Percentiles rank a stretch among this genome's conserved stretches.
Conservation (phyloP, 2,113 vertebrate species). For the Pleuronectes platessa region DNA sequence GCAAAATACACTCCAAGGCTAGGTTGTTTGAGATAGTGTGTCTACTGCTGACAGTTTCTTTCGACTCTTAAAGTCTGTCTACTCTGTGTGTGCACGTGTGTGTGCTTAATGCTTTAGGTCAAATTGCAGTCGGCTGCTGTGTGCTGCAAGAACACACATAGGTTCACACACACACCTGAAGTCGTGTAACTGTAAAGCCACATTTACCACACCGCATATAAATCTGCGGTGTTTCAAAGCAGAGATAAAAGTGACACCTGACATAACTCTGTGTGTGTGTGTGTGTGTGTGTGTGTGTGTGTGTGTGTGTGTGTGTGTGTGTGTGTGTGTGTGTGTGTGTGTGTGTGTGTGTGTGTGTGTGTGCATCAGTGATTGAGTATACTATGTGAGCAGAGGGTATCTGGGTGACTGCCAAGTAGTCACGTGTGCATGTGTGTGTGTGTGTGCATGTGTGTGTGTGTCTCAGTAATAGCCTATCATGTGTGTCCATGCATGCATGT, state of each 20-base stretch:
- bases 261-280: slow-evolving; percentile 4
- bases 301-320: not conserved
- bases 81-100: not conserved
- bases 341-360: not conserved
- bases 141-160: not conserved
- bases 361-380: slow-evolving; percentile 12
- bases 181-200: slow-evolving; percentile 1
- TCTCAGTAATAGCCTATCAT: slow-evolving; percentile 24
- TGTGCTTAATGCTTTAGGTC: slow-evolving; percentile 22
- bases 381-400: slow-evolving; percentile 40
- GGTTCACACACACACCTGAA: not conserved
- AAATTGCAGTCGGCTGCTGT: slow-evolving; percentile 16
- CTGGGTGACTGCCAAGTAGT: slow-evolving; percentile 50
- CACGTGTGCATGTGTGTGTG: slow-evolving; percentile 24
- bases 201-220: not conserved
- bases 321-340: not conserved
- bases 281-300: slow-evolving; percentile 1
- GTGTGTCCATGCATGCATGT: slow-evolving; percentile 39
- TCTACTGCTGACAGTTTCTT: not conserved
- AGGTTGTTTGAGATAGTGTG: not conserved
- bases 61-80: slow-evolving; percentile 6
- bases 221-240: slow-evolving; percentile 23
- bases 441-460: not conserved
- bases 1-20: slow-evolving; percentile 23
- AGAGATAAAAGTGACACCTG: slow-evolving; percentile 22